Evolutionary conservation across 1,140 invertebrate genomes (phyloP).

Genomic region (Drosophila eugracilis): DNA sequence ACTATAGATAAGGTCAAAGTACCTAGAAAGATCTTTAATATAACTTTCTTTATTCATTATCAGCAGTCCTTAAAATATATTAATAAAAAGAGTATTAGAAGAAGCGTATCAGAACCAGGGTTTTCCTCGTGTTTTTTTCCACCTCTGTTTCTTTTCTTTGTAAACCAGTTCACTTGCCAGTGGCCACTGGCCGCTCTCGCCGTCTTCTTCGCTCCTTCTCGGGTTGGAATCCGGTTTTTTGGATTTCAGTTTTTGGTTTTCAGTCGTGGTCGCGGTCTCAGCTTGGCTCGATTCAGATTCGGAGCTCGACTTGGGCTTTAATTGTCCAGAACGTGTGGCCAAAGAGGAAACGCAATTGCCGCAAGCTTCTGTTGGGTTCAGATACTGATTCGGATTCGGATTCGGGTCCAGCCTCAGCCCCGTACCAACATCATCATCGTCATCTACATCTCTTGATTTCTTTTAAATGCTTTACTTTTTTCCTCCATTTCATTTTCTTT

Average conservation of each 20-base stretch:
- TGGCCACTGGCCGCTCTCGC: conserved; percentile 63
- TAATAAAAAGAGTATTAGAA: neutral
- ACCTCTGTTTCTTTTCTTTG: conserved; percentile 52
- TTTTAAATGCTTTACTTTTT: conserved; percentile 75
- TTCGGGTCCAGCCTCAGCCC: conserved; percentile 13
- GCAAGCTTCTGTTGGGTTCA: conserved; percentile 77
- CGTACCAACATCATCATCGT: conserved; percentile 45
- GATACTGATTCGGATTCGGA: conserved; percentile 28
- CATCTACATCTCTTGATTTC: conserved; percentile 76
- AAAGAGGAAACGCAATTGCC: conserved; percentile 80
- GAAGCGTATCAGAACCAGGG: neutral
- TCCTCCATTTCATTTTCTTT: too few relatives aligned
- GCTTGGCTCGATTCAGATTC: conserved; percentile 34
- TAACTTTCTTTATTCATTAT: too few relatives aligned
- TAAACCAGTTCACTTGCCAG: conserved; percentile 83
- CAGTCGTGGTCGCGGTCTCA: conserved; percentile 62
- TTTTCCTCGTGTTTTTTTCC: conserved; percentile 18
- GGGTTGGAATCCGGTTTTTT: conserved; percentile 78
- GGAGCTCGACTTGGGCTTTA: conserved; percentile 66
- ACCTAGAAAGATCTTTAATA: too few relatives aligned
- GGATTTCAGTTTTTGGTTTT: conserved; percentile 49
- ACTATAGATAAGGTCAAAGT: too few relatives aligned
- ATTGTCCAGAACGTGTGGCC: conserved; percentile 78
- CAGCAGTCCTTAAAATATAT: too few relatives aligned
- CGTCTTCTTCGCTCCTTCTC: conserved; percentile 53